Conservation (phyloP, 2,113 vertebrate species). For the Pontoporia blainvillei region DNA sequence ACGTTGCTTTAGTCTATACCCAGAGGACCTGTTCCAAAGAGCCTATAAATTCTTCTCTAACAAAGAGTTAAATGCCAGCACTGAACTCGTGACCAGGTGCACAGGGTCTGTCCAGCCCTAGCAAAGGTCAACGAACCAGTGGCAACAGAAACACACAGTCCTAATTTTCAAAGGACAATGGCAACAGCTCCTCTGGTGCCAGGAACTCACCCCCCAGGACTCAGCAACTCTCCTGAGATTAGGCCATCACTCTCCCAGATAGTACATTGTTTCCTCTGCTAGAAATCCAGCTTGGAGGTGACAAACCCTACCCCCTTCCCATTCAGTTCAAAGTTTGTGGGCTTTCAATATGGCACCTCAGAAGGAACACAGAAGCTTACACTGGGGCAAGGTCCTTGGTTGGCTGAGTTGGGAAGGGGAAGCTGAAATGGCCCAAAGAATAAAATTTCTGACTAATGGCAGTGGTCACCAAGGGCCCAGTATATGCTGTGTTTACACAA, state of each 20-base stretch:
- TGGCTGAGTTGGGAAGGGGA: not conserved
- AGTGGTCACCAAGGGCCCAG: not conserved
- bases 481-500: not conserved
- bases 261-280: not conserved
- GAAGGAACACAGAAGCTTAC: not conserved
- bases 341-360: not conserved
- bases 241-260: not conserved
- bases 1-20: not conserved
- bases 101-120: not conserved
- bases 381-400: not conserved
- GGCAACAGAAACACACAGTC: not conserved
- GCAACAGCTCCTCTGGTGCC: rapidly evolving
- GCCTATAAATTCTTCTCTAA: not conserved
- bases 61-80: not conserved
- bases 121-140: not conserved
- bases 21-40: not conserved
- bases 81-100: not conserved
- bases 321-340: not conserved
- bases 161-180: not conserved
- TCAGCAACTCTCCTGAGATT: not conserved
- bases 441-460: not conserved
- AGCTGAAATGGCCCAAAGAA: not conserved
- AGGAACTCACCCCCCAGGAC: not conserved
- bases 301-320: not conserved
- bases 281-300: not conserved